Conservation (phyloP, 2,113 vertebrate genomes). For the Ciconia stormi region DNA sequence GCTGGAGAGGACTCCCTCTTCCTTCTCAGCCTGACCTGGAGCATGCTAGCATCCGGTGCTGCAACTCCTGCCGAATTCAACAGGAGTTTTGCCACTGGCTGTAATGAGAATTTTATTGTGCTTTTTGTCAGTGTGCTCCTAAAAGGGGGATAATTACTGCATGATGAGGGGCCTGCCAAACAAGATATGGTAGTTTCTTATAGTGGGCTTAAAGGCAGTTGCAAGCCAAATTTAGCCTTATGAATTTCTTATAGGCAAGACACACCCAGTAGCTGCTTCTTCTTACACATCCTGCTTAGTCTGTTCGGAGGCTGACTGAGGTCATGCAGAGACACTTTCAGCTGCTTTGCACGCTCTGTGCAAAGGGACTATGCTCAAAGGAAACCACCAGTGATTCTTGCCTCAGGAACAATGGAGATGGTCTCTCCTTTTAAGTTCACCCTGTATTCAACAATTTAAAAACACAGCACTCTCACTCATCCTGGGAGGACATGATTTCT, state of each 20-base stretch:
- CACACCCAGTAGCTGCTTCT: background rate
- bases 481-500: background rate
- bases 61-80: background rate
- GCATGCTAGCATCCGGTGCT: background rate
- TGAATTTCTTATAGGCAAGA: constrained; percentile 4
- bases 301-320: constrained; percentile 33
- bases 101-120: background rate
- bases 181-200: background rate
- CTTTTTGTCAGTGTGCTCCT: background rate
- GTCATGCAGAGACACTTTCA: constrained; percentile 29
- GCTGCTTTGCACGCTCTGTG: constrained; percentile 38
- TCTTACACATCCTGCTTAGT: background rate
- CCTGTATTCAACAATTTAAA: constrained; percentile 1
- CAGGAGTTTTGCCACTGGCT: background rate
- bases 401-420: constrained; percentile 29
- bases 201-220: background rate
- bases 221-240: background rate
- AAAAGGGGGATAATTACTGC: background rate
- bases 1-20: background rate
- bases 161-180: background rate
- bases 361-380: constrained; percentile 18
- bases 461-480: background rate
- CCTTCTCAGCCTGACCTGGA: background rate
- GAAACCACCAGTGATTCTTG: constrained; percentile 22
- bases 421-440: constrained; percentile 16